Percentiles rank a stretch among this genome's conserved stretches.
Conservation (phyloP, 2,888 invertebrate species). For the Ferdinandea cuprea region DNA sequence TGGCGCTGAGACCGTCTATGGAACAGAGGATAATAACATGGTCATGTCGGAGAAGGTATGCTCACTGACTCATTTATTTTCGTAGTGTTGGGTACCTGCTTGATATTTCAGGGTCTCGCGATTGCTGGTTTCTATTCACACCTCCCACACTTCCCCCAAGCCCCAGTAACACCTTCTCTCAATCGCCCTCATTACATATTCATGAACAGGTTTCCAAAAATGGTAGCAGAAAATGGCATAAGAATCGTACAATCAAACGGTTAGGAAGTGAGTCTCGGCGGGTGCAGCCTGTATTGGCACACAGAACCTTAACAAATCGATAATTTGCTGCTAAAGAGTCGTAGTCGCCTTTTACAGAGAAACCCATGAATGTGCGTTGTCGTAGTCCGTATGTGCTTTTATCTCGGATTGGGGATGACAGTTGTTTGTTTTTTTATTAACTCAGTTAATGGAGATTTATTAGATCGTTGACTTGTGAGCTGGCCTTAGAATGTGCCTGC, state of each 20-base stretch:
- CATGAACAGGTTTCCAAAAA: conserved; percentile 63
- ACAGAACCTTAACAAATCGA: conserved; percentile 48
- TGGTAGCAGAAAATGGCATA: conserved; percentile 40
- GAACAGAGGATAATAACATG: conserved; percentile 96
- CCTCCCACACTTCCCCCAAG: background rate
- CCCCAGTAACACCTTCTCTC: background rate
- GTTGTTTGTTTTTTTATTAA: conserved; percentile 5
- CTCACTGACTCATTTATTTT: conserved; percentile 34
- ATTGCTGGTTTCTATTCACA: conserved; percentile 26
- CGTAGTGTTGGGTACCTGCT: conserved; percentile 28
- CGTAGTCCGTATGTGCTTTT: conserved; percentile 13
- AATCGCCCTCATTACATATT: conserved; percentile 61
- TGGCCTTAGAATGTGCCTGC: background rate
- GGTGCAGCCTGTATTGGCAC: conserved; percentile 15
- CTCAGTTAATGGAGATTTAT: conserved; percentile 37
- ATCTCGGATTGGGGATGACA: background rate
- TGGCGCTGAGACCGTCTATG: conserved; percentile 93
- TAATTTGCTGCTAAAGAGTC: conserved; percentile 39
- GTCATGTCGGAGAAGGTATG: conserved; percentile 97
- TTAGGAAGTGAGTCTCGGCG: background rate
- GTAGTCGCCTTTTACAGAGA: conserved; percentile 13
- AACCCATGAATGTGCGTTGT: conserved; percentile 26
- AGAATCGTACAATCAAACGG: conserved; percentile 7
- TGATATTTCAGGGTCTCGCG: conserved; percentile 66
- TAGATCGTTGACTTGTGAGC: conserved; percentile 41